phyloP scores from a whole-genome alignment of 2,113 vertebrate species.

The Chiloscyllium plagiosum region DNA sequence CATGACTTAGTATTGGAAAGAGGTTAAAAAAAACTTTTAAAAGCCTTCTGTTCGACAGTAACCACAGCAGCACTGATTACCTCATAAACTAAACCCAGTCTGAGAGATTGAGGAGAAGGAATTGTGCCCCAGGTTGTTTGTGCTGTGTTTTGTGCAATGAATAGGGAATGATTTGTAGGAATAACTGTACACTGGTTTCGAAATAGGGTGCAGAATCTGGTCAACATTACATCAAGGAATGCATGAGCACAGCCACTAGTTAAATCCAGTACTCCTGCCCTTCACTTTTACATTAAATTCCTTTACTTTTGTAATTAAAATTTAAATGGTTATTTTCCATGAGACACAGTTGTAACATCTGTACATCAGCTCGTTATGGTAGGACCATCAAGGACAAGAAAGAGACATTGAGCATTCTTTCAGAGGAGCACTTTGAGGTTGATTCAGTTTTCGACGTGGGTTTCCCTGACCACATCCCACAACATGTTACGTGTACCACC shows the following conservation, averaged over 20 bases:
- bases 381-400: too few relatives aligned
- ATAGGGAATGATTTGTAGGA: not conserved
- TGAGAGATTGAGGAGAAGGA: not conserved
- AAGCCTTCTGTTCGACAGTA: not conserved
- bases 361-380: not conserved
- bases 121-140: not conserved
- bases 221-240: not conserved
- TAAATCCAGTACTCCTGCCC: not conserved
- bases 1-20: not conserved
- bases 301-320: not conserved
- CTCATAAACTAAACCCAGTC: not conserved
- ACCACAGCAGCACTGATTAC: not conserved
- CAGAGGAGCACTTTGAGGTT: too few relatives aligned
- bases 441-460: too few relatives aligned
- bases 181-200: not conserved
- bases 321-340: not conserved
- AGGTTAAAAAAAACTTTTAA: slow-evolving; percentile 4
- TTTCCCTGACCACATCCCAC: too few relatives aligned
- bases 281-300: not conserved
- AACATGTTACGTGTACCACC: too few relatives aligned
- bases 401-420: too few relatives aligned
- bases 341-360: not conserved
- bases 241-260: not conserved
- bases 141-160: not conserved
- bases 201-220: not conserved